Percentiles rank a stretch among this genome's conserved stretches.
These are phyloP conservation scores for Carapus acus DNA, from an alignment of 2,797 vertebrate species.

Conservation along the genomic window DNA sequence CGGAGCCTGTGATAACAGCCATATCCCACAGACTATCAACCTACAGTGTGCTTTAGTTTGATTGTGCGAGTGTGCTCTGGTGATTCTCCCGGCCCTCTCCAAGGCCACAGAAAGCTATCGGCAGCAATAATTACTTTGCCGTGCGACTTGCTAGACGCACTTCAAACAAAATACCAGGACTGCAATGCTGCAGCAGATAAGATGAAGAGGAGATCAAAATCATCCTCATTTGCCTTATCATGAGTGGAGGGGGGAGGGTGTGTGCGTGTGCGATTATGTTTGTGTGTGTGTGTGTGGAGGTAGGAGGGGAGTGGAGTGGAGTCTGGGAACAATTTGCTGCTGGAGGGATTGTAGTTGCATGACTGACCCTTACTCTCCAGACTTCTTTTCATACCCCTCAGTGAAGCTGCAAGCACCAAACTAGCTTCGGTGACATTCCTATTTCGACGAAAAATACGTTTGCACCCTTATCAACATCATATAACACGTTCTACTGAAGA, in stretches of 20 bases:
- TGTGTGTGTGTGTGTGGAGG: too few species aligned
- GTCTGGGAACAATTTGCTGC: too few species aligned
- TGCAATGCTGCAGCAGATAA: conserved; percentile 60
- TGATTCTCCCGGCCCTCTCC: conserved; percentile 49
- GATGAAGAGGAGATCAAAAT: conserved; percentile 56
- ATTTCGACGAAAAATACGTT: background rate
- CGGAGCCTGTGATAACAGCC: conserved; percentile 31
- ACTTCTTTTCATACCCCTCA: conserved; percentile 20
- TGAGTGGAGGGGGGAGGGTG: conserved; percentile 26
- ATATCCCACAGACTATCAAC: conserved; percentile 27
- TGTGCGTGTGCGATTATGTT: too few species aligned
- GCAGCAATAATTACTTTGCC: conserved; percentile 52
- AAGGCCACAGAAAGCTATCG: conserved; percentile 43
- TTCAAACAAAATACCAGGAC: conserved; percentile 63
- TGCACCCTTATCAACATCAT: conserved; percentile 5
- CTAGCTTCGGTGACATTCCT: background rate
- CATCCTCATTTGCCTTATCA: conserved; percentile 50
- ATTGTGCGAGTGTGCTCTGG: conserved; percentile 22
- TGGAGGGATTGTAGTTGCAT: conserved; percentile 29
- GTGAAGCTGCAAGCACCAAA: conserved; percentile 21
- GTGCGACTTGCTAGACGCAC: conserved; percentile 47
- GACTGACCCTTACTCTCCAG: conserved; percentile 28
- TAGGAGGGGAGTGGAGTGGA: too few species aligned
- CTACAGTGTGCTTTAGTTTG: conserved; percentile 25
- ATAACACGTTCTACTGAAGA: background rate